phyloP scores from a whole-genome alignment of 2,113 vertebrate genomes.

The Pedionomus torquatus region DNA sequence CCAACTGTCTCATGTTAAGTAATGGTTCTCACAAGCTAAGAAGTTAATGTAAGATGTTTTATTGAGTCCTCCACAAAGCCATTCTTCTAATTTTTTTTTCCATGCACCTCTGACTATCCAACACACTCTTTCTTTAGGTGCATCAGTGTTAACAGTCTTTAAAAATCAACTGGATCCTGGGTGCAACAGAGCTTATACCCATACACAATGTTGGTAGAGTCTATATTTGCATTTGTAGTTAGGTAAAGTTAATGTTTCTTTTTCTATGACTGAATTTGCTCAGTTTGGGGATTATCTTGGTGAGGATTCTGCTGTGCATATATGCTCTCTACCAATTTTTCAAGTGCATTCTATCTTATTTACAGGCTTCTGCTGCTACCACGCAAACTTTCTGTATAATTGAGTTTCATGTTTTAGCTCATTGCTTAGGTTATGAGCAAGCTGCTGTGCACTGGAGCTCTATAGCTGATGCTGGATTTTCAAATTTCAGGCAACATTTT shows the following conservation, averaged over 20 bases:
- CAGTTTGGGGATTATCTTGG: background rate
- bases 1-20: background rate
- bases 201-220: background rate
- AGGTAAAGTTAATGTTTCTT: background rate
- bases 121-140: background rate
- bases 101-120: background rate
- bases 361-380: background rate
- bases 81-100: background rate
- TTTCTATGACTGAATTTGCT: background rate
- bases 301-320: background rate
- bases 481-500: background rate
- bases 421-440: background rate
- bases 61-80: background rate
- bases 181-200: background rate
- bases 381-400: background rate
- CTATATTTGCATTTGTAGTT: background rate
- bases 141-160: background rate
- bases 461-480: background rate
- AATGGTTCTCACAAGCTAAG: background rate
- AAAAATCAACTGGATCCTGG: background rate
- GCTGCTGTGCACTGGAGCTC: background rate
- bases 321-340: background rate
- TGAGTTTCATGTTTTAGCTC: background rate
- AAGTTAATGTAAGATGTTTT: background rate
- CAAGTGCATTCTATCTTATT: background rate